Evolutionary conservation across 2,888 invertebrate species (phyloP).

Genomic region (Idaea dimidiata): DNA sequence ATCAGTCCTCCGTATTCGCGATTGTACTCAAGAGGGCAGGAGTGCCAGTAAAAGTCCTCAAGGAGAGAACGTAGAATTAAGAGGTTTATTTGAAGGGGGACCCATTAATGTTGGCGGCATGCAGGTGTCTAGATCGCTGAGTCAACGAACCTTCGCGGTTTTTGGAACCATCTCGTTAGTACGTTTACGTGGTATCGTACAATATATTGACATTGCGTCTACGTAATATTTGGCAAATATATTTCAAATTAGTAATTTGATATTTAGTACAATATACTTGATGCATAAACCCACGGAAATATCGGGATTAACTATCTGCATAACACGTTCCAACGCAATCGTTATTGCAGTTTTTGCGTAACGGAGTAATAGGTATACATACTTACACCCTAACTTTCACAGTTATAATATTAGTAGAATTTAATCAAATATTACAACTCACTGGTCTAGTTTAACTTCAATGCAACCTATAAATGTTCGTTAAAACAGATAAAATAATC

Average conservation of each 20-base stretch:
- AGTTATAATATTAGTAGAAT: no score
- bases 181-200: neutral
- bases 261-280: no score
- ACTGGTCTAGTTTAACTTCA: neutral
- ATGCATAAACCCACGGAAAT: no score
- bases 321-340: no score
- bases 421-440: no score
- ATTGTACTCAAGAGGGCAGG: constrained; percentile 61
- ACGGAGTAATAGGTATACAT: no score
- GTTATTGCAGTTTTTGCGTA: no score
- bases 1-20: constrained; percentile 47
- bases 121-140: constrained; percentile 48
- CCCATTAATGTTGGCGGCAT: constrained; percentile 52
- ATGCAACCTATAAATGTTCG: neutral
- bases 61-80: constrained; percentile 61
- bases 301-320: no score
- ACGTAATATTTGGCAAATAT: no score
- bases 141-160: constrained; percentile 39
- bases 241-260: no score
- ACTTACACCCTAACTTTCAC: no score
- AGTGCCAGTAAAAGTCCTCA: constrained; percentile 67
- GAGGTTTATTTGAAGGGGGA: constrained; percentile 52
- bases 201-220: neutral
- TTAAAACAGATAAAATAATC: neutral
- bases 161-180: constrained; percentile 14